Evolutionary conservation across 1,140 invertebrate species (phyloP).

Genomic region (Eriosoma lanigerum): DNA sequence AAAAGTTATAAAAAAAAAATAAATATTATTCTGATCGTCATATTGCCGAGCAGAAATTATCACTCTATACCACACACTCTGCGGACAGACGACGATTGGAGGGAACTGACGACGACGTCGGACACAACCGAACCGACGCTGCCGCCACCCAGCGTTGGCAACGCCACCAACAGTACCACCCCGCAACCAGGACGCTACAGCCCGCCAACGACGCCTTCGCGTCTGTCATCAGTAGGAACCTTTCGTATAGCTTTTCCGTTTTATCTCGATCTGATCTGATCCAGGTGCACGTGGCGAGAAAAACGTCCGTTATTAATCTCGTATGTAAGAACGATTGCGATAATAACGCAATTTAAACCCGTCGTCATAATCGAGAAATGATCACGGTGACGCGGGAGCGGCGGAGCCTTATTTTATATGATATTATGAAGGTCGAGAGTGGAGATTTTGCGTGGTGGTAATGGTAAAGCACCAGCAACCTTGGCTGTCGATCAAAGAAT

Average conservation of each 20-base stretch:
- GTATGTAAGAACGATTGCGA: slow-evolving; percentile 8
- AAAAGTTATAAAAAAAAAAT: no score
- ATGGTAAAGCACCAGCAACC: neutral
- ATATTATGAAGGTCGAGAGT: neutral
- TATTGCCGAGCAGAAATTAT: neutral
- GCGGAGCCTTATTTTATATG: no score
- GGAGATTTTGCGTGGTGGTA: neutral
- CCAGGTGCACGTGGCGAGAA: neutral
- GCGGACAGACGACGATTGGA: slow-evolving; percentile 15
- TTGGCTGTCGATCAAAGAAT: neutral
- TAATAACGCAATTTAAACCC: neutral
- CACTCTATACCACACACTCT: neutral
- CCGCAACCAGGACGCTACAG: neutral
- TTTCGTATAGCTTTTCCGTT: no score
- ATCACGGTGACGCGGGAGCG: neutral
- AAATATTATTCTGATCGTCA: no score
- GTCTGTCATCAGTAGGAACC: neutral
- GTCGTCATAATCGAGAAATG: slow-evolving; percentile 2
- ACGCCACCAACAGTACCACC: neutral
- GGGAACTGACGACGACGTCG: slow-evolving; percentile 31
- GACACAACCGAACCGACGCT: slow-evolving; percentile 18
- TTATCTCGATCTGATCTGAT: neutral
- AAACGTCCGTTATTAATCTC: slow-evolving; percentile 1
- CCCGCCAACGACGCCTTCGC: neutral
- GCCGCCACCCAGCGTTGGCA: neutral